Evolutionary conservation across 2,888 invertebrate species (phyloP), one percentile per base, ranked within the genome.

Genomic region (Drosophila greeni): DNA sequence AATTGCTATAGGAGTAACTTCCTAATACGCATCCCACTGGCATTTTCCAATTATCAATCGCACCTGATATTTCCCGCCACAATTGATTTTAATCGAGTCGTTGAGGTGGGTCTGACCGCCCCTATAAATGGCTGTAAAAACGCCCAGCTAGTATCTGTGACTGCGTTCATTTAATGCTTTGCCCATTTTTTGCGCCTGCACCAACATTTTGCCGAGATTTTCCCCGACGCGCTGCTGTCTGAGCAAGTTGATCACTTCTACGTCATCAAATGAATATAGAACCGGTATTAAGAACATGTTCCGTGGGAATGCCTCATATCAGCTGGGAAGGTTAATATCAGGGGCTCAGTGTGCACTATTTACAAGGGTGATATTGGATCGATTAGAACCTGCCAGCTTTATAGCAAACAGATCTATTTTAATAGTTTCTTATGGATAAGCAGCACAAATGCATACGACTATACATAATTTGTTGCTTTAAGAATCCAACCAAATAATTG

Each of bases 231-330:
- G 9, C 37, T 9, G 53, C 56, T 11, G 20, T 39, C 34, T 40
- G n/a, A 34, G 12, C n/a, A 9, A 54, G 29, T 37, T 16, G 54
- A 31, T 31, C 9, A 12, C 1, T 31, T 49, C 34, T 29, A 45
- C 55, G 52, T 58, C 66, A 67, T 20, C 6, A 34, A n/a, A 24
- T 33, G 47, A 26, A 42, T 36, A n/a, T 31, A 53, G 42, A 78
- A 78, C 78, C 74, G 75, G 78, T 81, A 65, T 45, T 51, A 33
- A 16, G 49, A 42, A 60, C 37, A 33, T 43, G 42, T 40, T 58
- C 18, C 26, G 31, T 61, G 52, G 62, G 61, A 52, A 51, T 43
- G 62, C 49, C 49, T 59, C 40, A 12, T 2, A 60, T 51, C 36
- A 62, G 49, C 36, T 43, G 45, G 51, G 16, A 33, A 45, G 20